Evolutionary conservation across 30 jellyfish, hydroid and myxozoan species (phyloP).

Genomic region (Hydractinia symbiolongicarpus): DNA sequence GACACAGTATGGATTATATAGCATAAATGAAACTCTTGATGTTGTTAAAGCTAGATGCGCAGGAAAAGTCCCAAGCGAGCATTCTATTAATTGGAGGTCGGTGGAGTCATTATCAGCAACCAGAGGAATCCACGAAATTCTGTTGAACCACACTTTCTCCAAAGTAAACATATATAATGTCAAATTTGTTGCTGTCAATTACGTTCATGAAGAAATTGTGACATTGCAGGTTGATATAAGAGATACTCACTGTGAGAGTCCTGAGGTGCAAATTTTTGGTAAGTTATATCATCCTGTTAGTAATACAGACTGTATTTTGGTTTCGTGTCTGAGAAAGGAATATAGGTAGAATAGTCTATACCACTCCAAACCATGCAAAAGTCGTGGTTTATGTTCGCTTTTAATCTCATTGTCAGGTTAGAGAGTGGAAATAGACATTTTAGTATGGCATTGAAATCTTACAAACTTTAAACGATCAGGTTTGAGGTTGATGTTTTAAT

Average conservation of each 20-base stretch:
- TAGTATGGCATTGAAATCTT: too few species aligned
- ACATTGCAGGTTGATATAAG: not conserved
- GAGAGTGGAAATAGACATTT: too few species aligned
- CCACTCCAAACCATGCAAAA: too few species aligned
- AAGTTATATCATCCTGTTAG: too few species aligned
- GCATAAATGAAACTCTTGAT: not conserved
- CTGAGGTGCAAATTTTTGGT: not conserved
- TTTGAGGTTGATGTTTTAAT: too few species aligned
- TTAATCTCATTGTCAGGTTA: too few species aligned
- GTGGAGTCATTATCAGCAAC: conserved; percentile 26
- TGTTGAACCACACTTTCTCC: not conserved
- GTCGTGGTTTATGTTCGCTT: too few species aligned
- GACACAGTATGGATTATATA: not conserved
- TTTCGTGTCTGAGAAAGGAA: too few species aligned
- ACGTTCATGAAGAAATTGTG: not conserved
- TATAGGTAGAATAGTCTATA: too few species aligned
- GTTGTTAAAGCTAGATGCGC: not conserved
- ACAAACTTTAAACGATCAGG: too few species aligned
- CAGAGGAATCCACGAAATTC: conserved; percentile 25
- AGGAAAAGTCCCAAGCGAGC: not conserved
- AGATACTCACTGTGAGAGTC: not conserved
- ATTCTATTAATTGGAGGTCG: not conserved
- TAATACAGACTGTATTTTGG: too few species aligned
- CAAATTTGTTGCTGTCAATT: not conserved
- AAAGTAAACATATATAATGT: not conserved